Evolutionary conservation across 2,888 invertebrate genomes (phyloP), one percentile per base, ranked within the genome.

Genomic region (Ferdinandea cuprea): DNA sequence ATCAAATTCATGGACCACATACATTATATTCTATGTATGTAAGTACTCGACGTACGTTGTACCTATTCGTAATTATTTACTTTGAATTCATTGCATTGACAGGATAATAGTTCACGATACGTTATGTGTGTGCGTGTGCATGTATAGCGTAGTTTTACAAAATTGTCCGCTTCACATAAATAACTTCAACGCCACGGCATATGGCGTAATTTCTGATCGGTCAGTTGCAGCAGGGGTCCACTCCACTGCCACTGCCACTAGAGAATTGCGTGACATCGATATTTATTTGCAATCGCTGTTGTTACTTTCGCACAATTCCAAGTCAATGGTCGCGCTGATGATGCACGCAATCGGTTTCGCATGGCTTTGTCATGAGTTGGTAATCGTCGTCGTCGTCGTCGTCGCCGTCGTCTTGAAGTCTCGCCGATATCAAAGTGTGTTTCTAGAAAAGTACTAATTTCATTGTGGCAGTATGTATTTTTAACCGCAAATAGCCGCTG

Each of bases 41-140:
- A 25, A 2, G 2, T 25, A 25, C 5, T 2, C 25, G 25, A 3
- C 25, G 25, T 25, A 25, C 25, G 3, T 25, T n/a, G n/a, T 3
- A 25, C 25, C 25, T 19, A 19, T 9, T 17, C 44, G 44, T 59
- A 19, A 59, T 71, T 71, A 71, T 71, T 50, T 50, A 28, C 59
- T 50, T 42, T 30, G 50, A 59, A 50, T 59, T 30, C 25, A 56
- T 56, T 52, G 46, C 72, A 63, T 63, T 54, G 72, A 44, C 61
- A 72, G 28, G 63, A 61, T 72, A 72, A 54, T 8, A 54, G 46
- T 30, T 71, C 50, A 40, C 50, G 40, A 28, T n/a, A n/a, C 58
- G 37, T 44, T 50, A 8, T 15, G 44, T 44, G 13, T 54, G 30
- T 30, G 59, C 48, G n/a, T 11, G 21, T 44, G 48, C 25, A 21